Evolutionary conservation across 2,888 invertebrate genomes (phyloP).

Genomic region (Micoletzkya japonica): DNA sequence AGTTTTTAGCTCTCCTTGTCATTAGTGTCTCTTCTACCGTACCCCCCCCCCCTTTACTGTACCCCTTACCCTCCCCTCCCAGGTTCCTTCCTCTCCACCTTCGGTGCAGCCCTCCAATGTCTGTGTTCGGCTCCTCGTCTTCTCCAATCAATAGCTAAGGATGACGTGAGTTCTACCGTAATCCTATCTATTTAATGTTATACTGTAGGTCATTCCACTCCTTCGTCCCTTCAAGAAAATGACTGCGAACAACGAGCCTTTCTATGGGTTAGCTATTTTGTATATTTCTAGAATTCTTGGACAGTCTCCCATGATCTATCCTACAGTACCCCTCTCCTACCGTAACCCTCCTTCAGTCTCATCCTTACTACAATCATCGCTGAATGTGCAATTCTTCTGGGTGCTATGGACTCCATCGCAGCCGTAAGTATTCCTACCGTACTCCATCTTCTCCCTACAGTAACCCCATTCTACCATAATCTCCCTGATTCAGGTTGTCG

Average conservation of each 20-base stretch:
- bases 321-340: background rate
- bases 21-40: background rate
- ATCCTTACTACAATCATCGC: conserved; percentile 78
- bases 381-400: conserved; percentile 76
- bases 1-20: conserved; percentile 65
- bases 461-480: background rate
- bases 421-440: conserved; percentile 70
- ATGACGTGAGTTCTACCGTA: conserved; percentile 72
- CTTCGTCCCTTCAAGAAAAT: conserved; percentile 80
- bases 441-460: background rate
- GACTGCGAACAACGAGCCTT: conserved; percentile 94
- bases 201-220: conserved; percentile 65
- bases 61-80: background rate
- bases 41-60: too few relatives aligned
- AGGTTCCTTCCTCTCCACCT: conserved; percentile 90
- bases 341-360: conserved; percentile 69
- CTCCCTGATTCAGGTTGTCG: conserved; percentile 41
- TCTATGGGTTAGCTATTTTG: conserved; percentile 70
- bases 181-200: conserved; percentile 68
- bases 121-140: conserved; percentile 68
- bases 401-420: conserved; percentile 92
- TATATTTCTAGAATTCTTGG: background rate
- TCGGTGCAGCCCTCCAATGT: conserved; percentile 84
- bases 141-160: conserved; percentile 92
- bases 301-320: background rate